Evolutionary conservation across 2,113 vertebrate species (phyloP).

Genomic region (Barnardius zonarius): DNA sequence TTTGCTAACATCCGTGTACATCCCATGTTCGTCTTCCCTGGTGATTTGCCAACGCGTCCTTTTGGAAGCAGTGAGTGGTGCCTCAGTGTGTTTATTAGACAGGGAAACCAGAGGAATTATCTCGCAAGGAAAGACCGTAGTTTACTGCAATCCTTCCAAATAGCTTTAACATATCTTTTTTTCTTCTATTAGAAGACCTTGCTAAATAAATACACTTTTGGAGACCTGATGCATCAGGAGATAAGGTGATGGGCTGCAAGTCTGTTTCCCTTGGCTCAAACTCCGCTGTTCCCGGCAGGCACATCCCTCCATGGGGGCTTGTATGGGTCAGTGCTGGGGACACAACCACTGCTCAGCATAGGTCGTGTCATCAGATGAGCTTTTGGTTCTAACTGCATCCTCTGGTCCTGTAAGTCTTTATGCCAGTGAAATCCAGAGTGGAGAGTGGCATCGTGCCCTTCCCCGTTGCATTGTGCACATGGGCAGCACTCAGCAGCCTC

Average conservation of each 20-base stretch:
- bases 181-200: not conserved
- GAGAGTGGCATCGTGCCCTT: not conserved
- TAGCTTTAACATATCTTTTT: not conserved
- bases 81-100: not conserved
- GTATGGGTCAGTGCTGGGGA: accelerated
- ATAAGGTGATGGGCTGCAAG: not conserved
- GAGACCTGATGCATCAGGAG: not conserved
- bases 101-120: not conserved
- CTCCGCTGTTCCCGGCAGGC: not conserved
- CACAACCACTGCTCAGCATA: accelerated
- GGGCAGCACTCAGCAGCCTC: not conserved
- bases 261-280: not conserved
- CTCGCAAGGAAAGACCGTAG: not conserved
- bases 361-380: not conserved
- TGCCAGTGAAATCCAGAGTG: accelerated
- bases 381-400: not conserved
- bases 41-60: not conserved
- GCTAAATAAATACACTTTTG: not conserved
- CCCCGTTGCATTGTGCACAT: accelerated
- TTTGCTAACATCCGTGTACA: not conserved
- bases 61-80: not conserved
- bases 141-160: not conserved
- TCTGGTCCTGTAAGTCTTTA: not conserved
- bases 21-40: not conserved
- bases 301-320: not conserved